Evolutionary conservation across 2,113 vertebrate genomes (phyloP), one percentile per base, ranked within the genome.

Genomic region (Pseudorectes ferrugineus): DNA sequence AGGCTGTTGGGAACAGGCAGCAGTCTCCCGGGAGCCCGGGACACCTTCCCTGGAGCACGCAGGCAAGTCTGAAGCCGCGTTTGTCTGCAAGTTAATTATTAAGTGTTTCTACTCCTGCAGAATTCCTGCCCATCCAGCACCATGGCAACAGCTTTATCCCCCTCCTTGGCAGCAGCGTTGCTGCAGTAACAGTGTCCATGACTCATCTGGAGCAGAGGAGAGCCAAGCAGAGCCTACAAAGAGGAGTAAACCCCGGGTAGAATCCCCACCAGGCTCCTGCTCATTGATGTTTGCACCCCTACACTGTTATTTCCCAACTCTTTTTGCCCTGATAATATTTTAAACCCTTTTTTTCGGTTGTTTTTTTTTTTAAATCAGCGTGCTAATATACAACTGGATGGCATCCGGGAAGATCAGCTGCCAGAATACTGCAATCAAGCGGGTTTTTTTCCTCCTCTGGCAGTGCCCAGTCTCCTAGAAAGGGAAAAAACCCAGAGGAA

Each of bases 41-140:
- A 92, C 94, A 89, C 80, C 86, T 75, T 82, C 93, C 87, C 92
- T 38, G 24, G 79, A 88, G 92, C 82, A 79, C 33, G 23, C 90
- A 25, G 71, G 57, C 86, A 59, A 84, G 61, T 66, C 80, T 68
- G 93, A 88, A 94, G 66, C 90, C 2, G 10, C 20, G 11, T 70
- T 95, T 92, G 82, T 91, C 95, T 94, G 88, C 86, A 35, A 95
- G 97, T 97, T 96, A 97, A 97, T 97, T 12, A 97, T 96, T 97
- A 95, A 96, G 95, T 95, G 89, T 73, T 97, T 96, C 94, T 82
- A 82, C 90, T 95, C 54, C 70, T 42, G 92, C 92, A 96, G 95
- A 93, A 95, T 96, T 96, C 94, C 93, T 97, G 84, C 96, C 95
- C 91, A 85, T 86, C 95, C 93, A 85, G 96, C 85, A 87, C 97